A percentile compares a stretch with the other conserved stretches of the same genome.
These are phyloP conservation scores for Thymallus thymallus DNA, from an alignment of 2,113 vertebrate species.

Conservation along the genomic window DNA sequence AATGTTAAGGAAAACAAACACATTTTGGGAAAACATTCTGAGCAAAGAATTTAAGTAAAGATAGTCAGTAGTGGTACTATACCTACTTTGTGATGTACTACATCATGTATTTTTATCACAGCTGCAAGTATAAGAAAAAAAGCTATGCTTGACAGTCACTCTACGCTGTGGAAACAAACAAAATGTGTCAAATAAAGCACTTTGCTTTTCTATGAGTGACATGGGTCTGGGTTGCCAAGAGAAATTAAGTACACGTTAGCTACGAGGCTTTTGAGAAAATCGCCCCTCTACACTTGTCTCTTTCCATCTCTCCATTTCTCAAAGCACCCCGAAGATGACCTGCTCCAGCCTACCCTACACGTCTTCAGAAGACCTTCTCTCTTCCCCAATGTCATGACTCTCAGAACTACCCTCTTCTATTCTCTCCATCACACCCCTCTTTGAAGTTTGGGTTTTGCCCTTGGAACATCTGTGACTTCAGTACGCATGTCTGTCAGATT, in stretches of 20 bases:
- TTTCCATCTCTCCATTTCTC: not conserved
- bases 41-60: not conserved
- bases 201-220: no score
- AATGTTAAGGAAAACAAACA: not conserved
- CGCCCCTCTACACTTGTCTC: not conserved
- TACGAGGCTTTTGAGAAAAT: no score
- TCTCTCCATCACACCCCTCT: not conserved
- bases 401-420: not conserved
- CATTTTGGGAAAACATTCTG: not conserved
- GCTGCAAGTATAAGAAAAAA: no score
- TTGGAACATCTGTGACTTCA: conserved; percentile 1
- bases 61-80: no score
- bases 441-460: conserved; percentile 1
- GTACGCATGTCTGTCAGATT: not conserved
- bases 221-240: no score
- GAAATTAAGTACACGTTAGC: no score
- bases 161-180: no score
- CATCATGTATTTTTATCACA: no score
- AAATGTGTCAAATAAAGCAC: no score
- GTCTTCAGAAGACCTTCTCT: not conserved
- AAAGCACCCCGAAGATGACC: not conserved
- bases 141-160: no score
- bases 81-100: no score
- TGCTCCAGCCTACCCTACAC: not conserved
- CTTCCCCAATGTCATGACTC: not conserved